Evolutionary conservation across 2,797 vertebrate genomes (phyloP), one percentile per base, ranked within the genome.

Genomic region (Benthosema pterotum): DNA sequence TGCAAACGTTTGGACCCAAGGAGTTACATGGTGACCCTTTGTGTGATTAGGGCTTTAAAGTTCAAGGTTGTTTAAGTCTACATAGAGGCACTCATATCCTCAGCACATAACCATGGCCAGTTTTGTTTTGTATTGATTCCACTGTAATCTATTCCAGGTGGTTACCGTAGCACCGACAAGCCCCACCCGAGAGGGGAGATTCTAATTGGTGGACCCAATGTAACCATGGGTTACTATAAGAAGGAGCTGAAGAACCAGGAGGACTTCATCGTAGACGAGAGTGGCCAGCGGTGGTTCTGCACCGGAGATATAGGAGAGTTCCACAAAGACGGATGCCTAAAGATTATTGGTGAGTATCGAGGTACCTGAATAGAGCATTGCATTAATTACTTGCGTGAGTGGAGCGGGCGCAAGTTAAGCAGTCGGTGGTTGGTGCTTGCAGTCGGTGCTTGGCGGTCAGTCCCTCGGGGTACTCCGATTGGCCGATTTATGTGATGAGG

Each of bases 151-250:
- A 38, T 87, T 60, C 60, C 47, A 98, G 97, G 95, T 84, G 94
- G 93, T 0, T 99, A 98, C 83, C 92, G 84, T 22, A 95, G 93
- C 84, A 95, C 91, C 0, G 96, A 99, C 80, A 92, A 93, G 70
- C 97, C 97, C 1, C 89, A 92, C 61, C 95, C 97, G 4, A 89
- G 97, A 82, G 97, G 97, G 48, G 97, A 99, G 87, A 94, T 99
- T 75, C 87, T 99, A 74, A 89, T 99, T 51, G 97, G 97, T 42
- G 97, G 97, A 18, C 92, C 93, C 63, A 98, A 95, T 11, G 92
- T 98, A 19, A 94, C 96, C 22, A 93, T 96, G 92, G 97, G 97
- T 18, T 99, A 98, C 90, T 98, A 96, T 80, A 98, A 97, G 88
- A 94, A 90, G 9, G 90, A 94, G 69, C 68, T 67, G 0, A 93